Base-by-base conservation (phyloP, 2,797 vertebrate species). In the Acanthurus tractus region DNA sequence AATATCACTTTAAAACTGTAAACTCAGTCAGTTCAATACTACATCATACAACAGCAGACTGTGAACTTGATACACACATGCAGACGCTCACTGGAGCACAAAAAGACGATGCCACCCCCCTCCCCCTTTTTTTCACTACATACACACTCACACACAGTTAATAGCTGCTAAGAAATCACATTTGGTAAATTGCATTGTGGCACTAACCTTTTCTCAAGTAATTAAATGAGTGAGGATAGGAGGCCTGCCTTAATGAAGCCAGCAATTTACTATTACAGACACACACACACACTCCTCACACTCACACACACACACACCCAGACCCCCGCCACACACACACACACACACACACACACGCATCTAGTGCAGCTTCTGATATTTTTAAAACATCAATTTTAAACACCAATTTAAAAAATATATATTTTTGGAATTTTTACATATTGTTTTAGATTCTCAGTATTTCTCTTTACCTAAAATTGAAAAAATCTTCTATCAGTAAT, bases 121-220 rank as follows among this genome's bases (percentile, higher is more conserved):
- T 12, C 63, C 50, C 63, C 50, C 57, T 7, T 34, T 34, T 50
- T 70, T 34, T 59, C 56, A 55, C 29, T 17, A 62, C 61, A 50
- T 34, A 72, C 68, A 76, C 76, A 63, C 66, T 4, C 76, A 75
- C 73, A 38, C 76, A 80, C 57, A 74, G 63, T 86, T 86, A 89
- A 85, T 89, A 82, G 82, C 84, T 76, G 82, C 85, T 86, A 83
- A 85, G 89, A 90, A 87, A 90, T 90, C 78, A 89, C 87, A 89
- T 90, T 90, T 89, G 77, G 82, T 88, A 88, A 89, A 89, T 91
- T 91, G 87, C 86, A 46, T 87, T 77, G 86, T 88, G 86, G 86
- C 87, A 81, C 83, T 91, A 91, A 89, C 89, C 87, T 91, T 90
- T 89, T 87, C 87, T 81, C 76, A 79, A 69, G 87, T 85, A 88